Percentiles rank a stretch among this genome's conserved stretches.
Evolutionary conservation across 2,113 vertebrate species (phyloP).

Genomic region (Falcunculus frontatus): DNA sequence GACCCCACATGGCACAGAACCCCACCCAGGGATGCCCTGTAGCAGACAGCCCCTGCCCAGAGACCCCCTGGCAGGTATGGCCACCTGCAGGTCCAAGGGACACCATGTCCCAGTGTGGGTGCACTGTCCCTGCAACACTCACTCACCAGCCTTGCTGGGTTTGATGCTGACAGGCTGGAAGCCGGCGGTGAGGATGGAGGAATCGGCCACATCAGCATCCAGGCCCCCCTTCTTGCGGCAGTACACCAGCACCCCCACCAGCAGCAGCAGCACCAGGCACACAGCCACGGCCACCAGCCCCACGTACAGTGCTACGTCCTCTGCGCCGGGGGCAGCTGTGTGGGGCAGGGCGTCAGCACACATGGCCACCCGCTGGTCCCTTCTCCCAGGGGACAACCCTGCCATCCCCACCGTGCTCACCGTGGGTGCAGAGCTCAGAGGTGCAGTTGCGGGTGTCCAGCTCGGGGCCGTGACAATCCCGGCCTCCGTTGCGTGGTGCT

Average conservation of each 20-base stretch:
- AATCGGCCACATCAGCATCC: conserved; percentile 93
- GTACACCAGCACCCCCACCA: conserved; percentile 89
- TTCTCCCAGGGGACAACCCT: not conserved
- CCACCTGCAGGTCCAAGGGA: not conserved
- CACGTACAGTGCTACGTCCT: conserved; percentile 93
- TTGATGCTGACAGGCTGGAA: conserved; percentile 99
- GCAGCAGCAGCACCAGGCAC: conserved; percentile 89
- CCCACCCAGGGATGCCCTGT: not conserved
- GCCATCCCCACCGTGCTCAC: conserved; percentile 71
- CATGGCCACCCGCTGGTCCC: accelerated
- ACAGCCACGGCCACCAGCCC: conserved; percentile 91
- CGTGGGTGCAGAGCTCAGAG: conserved; percentile 90
- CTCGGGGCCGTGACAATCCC: conserved; percentile 86
- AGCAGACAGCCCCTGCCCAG: too few species aligned
- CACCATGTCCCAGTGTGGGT: accelerated
- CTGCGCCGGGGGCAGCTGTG: conserved; percentile 79
- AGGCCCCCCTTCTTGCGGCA: conserved; percentile 93
- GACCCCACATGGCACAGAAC: not conserved
- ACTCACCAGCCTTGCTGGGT: conserved; percentile 93
- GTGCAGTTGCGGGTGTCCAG: conserved; percentile 95
- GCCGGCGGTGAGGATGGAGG: conserved; percentile 96
- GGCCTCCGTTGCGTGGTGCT: conserved; percentile 89
- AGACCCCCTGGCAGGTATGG: accelerated
- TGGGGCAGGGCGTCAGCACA: not conserved
- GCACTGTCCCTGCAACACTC: not conserved